Percentiles rank a stretch among this genome's conserved stretches.
Conservation (phyloP, 2,113 vertebrate species). For the Oryzias curvinotus region DNA sequence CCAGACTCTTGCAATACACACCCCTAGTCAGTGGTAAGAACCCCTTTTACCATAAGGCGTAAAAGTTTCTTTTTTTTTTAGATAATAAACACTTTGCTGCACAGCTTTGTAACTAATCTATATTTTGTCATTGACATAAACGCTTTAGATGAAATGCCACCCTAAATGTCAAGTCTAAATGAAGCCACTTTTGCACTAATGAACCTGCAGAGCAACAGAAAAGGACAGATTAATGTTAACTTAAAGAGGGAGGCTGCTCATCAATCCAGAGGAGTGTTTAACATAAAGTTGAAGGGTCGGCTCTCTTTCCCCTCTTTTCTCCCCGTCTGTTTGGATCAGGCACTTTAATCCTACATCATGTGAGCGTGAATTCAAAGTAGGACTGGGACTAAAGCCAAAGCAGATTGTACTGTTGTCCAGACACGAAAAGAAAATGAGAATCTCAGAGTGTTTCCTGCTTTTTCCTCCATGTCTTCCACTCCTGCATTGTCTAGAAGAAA, state of each 20-base stretch:
- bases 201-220: not conserved
- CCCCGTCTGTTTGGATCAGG: not conserved
- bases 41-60: too few relatives aligned
- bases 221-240: not conserved
- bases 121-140: not conserved
- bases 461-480: not conserved
- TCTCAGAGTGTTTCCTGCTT: not conserved
- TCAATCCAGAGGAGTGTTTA: not conserved
- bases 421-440: constrained; percentile 24
- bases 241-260: not conserved
- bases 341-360: constrained; percentile 27
- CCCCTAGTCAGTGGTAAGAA: too few relatives aligned
- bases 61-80: too few relatives aligned
- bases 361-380: constrained; percentile 19
- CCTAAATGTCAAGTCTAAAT: not conserved
- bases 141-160: not conserved
- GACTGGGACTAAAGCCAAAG: constrained; percentile 37
- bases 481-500: not conserved
- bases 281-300: not conserved
- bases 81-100: too few relatives aligned
- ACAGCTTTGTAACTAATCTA: not conserved
- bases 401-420: constrained; percentile 28
- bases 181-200: not conserved
- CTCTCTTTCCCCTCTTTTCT: constrained; percentile 5
- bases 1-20: too few relatives aligned